phyloP scores from a whole-genome alignment of 1,140 invertebrate genomes.

The Papilio helenus region DNA sequence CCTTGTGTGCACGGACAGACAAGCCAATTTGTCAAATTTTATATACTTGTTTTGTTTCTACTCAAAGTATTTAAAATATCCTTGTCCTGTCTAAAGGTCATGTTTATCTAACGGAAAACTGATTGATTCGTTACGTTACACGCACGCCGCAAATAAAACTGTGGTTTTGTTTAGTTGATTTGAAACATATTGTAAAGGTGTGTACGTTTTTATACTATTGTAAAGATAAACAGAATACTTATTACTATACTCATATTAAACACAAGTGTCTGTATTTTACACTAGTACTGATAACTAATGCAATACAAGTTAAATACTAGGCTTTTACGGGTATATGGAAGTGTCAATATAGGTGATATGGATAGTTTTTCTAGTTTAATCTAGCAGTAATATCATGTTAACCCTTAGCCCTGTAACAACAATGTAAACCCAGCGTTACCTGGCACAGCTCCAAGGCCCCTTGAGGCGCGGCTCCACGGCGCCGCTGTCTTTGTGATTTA shows the following conservation, averaged over 20 bases:
- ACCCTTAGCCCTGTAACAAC: neutral
- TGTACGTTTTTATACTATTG: neutral
- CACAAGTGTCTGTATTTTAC: too few species aligned
- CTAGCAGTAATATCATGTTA: neutral
- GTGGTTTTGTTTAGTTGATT: neutral
- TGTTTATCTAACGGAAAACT: neutral
- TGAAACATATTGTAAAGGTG: neutral
- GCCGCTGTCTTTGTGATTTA: neutral
- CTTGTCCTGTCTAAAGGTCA: conserved; percentile 20
- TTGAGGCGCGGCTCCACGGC: neutral
- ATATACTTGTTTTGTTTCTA: neutral
- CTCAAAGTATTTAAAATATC: neutral
- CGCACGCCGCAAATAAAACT: neutral
- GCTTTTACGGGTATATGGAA: too few species aligned
- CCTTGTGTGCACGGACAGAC: conserved; percentile 1
- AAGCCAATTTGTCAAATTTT: conserved; percentile 1
- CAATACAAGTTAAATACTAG: too few species aligned
- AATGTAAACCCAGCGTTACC: neutral
- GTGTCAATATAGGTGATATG: too few species aligned
- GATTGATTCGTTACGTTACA: conserved; percentile 1
- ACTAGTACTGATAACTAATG: too few species aligned
- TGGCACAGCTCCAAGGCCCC: neutral
- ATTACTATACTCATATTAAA: neutral
- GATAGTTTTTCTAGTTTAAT: neutral
- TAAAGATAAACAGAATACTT: neutral